Evolutionary conservation across 2,888 invertebrate genomes (phyloP).

Genomic region (Villa cingulata): DNA sequence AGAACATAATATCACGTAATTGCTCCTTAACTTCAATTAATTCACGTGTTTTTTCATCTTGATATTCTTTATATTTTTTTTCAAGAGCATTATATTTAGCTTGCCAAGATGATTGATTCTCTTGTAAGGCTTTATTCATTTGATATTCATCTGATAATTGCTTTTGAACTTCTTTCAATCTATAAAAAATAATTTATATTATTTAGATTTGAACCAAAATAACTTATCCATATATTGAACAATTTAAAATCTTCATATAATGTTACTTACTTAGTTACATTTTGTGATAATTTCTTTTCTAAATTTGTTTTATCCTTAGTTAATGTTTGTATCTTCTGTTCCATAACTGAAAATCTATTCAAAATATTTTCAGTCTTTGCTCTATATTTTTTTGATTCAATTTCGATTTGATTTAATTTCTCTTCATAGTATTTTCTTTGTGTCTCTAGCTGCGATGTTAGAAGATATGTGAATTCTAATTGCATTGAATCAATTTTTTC

Average conservation of each 20-base stretch:
- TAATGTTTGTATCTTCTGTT: slow-evolving; percentile 40
- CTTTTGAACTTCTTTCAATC: slow-evolving; percentile 49
- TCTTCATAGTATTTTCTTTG: slow-evolving; percentile 89
- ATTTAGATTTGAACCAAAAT: not conserved
- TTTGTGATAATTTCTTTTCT: slow-evolving; percentile 56
- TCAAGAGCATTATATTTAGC: slow-evolving; percentile 45
- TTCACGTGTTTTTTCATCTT: slow-evolving; percentile 51
- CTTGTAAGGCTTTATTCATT: slow-evolving; percentile 60
- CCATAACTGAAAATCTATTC: slow-evolving; percentile 36
- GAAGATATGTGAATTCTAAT: slow-evolving; percentile 88
- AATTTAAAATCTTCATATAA: not conserved
- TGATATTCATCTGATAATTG: slow-evolving; percentile 76
- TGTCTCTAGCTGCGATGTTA: slow-evolving; percentile 89
- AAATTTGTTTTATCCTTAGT: slow-evolving; percentile 51
- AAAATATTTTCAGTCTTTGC: slow-evolving; percentile 40
- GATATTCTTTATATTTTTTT: slow-evolving; percentile 38
- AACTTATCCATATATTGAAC: not conserved
- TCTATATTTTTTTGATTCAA: slow-evolving; percentile 44
- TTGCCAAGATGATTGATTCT: slow-evolving; percentile 64
- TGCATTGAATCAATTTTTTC: slow-evolving; percentile 92
- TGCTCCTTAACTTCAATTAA: slow-evolving; percentile 81
- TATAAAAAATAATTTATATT: slow-evolving; percentile 20
- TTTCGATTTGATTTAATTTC: slow-evolving; percentile 45
- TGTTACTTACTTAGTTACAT: slow-evolving; percentile 43
- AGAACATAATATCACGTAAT: slow-evolving; percentile 93